A percentile compares a stretch with the other conserved stretches of the same genome.
Conservation (phyloP, 2,113 vertebrate species). For the Nibea coibor region DNA sequence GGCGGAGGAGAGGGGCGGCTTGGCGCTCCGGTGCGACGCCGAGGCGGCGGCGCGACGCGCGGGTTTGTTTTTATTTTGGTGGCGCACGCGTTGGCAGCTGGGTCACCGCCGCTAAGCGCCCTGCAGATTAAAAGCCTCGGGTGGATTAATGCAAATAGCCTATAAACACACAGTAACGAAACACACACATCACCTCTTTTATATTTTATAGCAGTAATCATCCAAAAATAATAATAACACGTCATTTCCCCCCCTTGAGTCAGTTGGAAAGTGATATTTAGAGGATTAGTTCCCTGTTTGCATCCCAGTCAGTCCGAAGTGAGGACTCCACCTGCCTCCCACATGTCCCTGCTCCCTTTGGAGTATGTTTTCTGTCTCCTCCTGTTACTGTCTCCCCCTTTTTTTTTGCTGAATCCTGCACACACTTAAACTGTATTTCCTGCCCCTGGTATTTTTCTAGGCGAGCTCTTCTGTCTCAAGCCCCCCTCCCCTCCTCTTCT, state of each 20-base stretch:
- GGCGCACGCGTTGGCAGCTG: constrained; percentile 42
- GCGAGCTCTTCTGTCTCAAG: constrained; percentile 62
- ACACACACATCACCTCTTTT: constrained; percentile 4
- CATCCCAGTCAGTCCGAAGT: not conserved
- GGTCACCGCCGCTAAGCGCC: not conserved
- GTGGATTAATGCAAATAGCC: not conserved
- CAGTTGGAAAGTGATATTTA: too few species aligned
- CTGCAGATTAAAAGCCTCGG: not conserved
- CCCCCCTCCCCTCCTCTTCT: constrained; percentile 16
- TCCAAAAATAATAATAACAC: too few species aligned
- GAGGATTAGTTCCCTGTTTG: not conserved
- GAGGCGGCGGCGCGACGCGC: constrained; percentile 41
- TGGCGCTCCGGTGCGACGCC: constrained; percentile 18
- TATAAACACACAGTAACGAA: not conserved
- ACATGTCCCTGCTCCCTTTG: not conserved
- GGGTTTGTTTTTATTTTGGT: constrained; percentile 58
- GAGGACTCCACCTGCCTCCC: constrained; percentile 1
- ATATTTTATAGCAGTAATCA: not conserved
- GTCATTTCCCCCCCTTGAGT: too few species aligned
- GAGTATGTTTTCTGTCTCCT: not conserved
- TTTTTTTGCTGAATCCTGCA: constrained; percentile 27
- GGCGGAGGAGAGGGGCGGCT: constrained; percentile 3
- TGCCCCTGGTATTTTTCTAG: constrained; percentile 72
- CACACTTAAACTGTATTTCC: constrained; percentile 60
- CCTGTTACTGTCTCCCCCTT: constrained; percentile 6